Evolutionary conservation across 2,113 vertebrate species (phyloP).

Genomic region (Tachysurus fulvidraco): DNA sequence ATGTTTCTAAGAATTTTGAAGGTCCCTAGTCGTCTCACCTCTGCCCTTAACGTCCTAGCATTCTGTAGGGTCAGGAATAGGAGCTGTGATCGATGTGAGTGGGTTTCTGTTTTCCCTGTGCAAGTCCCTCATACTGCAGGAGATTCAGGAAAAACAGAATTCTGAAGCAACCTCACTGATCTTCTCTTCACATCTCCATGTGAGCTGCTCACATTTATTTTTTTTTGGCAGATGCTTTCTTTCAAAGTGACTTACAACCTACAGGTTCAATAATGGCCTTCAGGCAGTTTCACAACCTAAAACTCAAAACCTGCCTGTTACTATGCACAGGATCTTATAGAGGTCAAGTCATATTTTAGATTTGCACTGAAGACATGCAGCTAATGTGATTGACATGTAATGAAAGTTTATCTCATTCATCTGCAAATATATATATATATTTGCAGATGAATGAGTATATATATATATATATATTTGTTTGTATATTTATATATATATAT

Average conservation of each 20-base stretch:
- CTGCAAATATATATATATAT: too few relatives aligned
- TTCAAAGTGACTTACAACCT: neutral
- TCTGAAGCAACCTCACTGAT: neutral
- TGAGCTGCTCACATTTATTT: neutral
- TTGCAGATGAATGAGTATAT: too few relatives aligned
- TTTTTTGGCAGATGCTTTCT: neutral
- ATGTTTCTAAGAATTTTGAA: slow-evolving; percentile 26
- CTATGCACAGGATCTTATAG: neutral
- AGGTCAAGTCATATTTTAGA: neutral
- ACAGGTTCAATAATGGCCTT: neutral
- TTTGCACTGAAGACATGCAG: neutral
- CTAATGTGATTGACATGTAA: neutral
- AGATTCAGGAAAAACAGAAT: slow-evolving; percentile 31
- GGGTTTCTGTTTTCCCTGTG: slow-evolving; percentile 52
- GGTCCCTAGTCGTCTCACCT: slow-evolving; percentile 22
- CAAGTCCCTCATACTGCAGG: neutral
- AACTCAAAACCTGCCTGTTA: neutral
- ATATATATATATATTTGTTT: too few relatives aligned
- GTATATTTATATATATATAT: too few relatives aligned
- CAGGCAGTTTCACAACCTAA: neutral
- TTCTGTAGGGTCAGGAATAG: neutral
- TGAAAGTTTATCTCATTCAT: neutral
- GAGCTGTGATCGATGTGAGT: slow-evolving; percentile 29
- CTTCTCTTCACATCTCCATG: neutral
- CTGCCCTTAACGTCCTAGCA: neutral